Evolutionary conservation across 2,888 invertebrate genomes (phyloP).

Genomic region (Apodemia hepburni): DNA sequence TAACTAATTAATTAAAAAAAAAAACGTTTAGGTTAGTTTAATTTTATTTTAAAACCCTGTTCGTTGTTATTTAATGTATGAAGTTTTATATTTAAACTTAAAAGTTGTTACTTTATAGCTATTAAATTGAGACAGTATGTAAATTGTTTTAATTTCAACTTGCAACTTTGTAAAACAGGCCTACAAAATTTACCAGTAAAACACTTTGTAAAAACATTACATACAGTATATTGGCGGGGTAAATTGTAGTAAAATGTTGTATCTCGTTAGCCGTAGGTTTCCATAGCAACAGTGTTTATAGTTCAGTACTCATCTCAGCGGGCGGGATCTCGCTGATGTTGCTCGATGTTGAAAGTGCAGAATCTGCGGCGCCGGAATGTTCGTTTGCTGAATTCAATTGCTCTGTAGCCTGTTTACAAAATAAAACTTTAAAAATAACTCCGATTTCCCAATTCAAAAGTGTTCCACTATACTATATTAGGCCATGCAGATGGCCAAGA

Average conservation of each 20-base stretch:
- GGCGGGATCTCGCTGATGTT: conserved; percentile 48
- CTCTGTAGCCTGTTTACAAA: conserved; percentile 65
- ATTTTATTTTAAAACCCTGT: no score
- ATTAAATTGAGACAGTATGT: no score
- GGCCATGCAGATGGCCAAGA: neutral
- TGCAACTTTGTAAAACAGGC: neutral
- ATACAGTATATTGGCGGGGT: no score
- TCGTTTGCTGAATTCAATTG: conserved; percentile 56
- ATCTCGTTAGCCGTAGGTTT: neutral
- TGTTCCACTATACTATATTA: neutral
- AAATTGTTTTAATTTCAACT: no score
- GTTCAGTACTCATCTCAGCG: conserved; percentile 86
- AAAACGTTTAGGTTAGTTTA: no score
- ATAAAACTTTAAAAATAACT: conserved; percentile 19
- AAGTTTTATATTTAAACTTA: no score
- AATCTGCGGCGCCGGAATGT: conserved; percentile 41
- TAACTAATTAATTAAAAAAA: no score
- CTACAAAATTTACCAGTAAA: neutral
- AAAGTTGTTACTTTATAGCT: neutral
- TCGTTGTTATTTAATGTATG: no score
- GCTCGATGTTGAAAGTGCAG: conserved; percentile 40
- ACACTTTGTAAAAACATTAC: no score
- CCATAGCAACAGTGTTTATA: conserved; percentile 39
- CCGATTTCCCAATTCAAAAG: neutral
- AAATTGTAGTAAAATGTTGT: neutral